A percentile compares a stretch with the other conserved stretches of the same genome.
phyloP scores from a whole-genome alignment of 2,888 invertebrate genomes.

The Clunio marinus region DNA sequence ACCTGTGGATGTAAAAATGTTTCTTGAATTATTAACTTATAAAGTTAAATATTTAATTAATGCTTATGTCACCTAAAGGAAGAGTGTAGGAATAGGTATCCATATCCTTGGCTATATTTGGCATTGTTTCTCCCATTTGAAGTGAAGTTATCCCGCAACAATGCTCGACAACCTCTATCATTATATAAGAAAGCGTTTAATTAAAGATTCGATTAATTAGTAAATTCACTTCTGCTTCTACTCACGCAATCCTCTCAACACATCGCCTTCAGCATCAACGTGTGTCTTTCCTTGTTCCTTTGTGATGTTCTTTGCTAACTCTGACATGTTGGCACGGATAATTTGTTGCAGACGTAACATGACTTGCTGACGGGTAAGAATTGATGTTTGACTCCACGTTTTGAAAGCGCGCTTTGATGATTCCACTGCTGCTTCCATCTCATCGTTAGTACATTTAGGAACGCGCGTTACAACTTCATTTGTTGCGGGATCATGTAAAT shows the following conservation, averaged over 20 bases:
- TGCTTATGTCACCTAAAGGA: constrained; percentile 65
- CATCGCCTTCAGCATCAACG: constrained; percentile 97
- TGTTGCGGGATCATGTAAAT: constrained; percentile 92
- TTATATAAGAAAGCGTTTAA: not conserved
- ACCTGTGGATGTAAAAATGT: constrained; percentile 65
- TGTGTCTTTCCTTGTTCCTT: constrained; percentile 96
- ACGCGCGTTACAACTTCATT: constrained; percentile 79
- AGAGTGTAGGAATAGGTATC: constrained; percentile 88
- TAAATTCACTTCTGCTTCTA: constrained; percentile 44
- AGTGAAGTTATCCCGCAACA: constrained; percentile 90
- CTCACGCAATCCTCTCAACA: constrained; percentile 93
- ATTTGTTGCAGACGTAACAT: constrained; percentile 86
- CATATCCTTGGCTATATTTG: constrained; percentile 83
- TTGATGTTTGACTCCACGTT: constrained; percentile 86
- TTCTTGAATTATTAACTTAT: not conserved
- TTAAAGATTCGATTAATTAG: not conserved
- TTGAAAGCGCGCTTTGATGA: constrained; percentile 74
- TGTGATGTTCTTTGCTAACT: constrained; percentile 87
- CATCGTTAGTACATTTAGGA: constrained; percentile 81
- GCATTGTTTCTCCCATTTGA: constrained; percentile 88
- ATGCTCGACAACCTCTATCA: constrained; percentile 89
- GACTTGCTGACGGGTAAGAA: constrained; percentile 86
- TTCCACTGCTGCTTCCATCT: constrained; percentile 85
- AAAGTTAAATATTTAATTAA: constrained; percentile 71
- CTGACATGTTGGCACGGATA: constrained; percentile 81